Percentiles rank a stretch among this genome's conserved stretches.
Evolutionary conservation across 2,888 invertebrate genomes (phyloP).

Genomic region (Pyrocoelia pectoralis): DNA sequence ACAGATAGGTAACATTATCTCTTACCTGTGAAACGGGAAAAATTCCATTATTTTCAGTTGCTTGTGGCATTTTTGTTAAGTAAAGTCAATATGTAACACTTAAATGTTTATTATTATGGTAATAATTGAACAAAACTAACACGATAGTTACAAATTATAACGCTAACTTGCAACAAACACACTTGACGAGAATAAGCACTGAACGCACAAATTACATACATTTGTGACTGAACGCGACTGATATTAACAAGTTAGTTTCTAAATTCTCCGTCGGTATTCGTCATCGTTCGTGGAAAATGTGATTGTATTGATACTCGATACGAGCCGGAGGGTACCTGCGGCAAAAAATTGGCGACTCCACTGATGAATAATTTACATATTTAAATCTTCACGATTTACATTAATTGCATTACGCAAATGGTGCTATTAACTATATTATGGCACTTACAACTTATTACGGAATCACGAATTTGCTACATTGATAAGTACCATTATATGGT

Average conservation of each 20-base stretch:
- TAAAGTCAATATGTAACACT: not conserved
- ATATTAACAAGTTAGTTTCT: slow-evolving; percentile 13
- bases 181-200: too few relatives aligned
- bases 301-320: too few relatives aligned
- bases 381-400: too few relatives aligned
- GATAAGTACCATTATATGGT: too few relatives aligned
- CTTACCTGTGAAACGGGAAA: slow-evolving; percentile 27
- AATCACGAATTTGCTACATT: too few relatives aligned
- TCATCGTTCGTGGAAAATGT: slow-evolving; percentile 21
- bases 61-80: slow-evolving; percentile 26
- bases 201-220: too few relatives aligned
- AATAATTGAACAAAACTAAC: not conserved
- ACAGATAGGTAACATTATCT: slow-evolving; percentile 6
- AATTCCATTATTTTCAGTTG: slow-evolving; percentile 19
- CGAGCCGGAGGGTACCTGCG: too few relatives aligned
- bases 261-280: slow-evolving; percentile 21
- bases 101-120: not conserved
- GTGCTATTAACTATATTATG: too few relatives aligned
- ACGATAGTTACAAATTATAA: not conserved
- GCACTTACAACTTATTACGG: too few relatives aligned
- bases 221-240: slow-evolving; percentile 12
- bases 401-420: too few relatives aligned
- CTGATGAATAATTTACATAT: too few relatives aligned
- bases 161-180: slow-evolving; percentile 14
- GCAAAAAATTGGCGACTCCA: too few relatives aligned